Conservation (phyloP, 2,888 invertebrate species). For the Acheta domesticus region DNA sequence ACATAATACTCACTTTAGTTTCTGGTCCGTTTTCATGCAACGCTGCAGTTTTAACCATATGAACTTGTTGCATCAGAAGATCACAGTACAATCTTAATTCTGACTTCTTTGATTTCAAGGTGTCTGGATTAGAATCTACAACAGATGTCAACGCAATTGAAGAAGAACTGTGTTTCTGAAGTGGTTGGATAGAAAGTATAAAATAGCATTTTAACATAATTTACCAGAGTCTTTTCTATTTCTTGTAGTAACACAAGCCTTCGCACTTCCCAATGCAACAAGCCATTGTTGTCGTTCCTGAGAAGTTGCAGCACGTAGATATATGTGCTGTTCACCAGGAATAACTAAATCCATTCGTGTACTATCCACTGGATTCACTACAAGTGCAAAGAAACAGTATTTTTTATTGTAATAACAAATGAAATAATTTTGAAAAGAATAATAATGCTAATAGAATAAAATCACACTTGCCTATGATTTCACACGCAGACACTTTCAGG, state of each 20-base stretch:
- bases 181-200: not conserved
- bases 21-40: conserved; percentile 56
- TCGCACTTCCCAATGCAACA: conserved; percentile 74
- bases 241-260: conserved; percentile 60
- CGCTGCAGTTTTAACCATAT: conserved; percentile 66
- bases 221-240: conserved; percentile 43
- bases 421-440: no score
- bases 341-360: conserved; percentile 74
- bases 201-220: not conserved
- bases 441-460: not conserved
- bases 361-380: conserved; percentile 67
- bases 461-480: conserved; percentile 64
- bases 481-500: conserved; percentile 76
- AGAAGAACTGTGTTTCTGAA: not conserved
- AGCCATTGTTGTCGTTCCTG: conserved; percentile 79
- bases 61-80: conserved; percentile 79
- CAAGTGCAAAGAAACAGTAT: not conserved
- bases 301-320: conserved; percentile 69
- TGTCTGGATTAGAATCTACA: conserved; percentile 55
- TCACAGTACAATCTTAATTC: conserved; percentile 77
- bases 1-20: conserved; percentile 50
- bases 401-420: not conserved
- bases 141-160: not conserved
- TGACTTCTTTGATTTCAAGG: conserved; percentile 68
- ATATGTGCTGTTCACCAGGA: conserved; percentile 78